phyloP scores from a whole-genome alignment of 2,797 vertebrate species.

The Protosalanx chinensis region DNA sequence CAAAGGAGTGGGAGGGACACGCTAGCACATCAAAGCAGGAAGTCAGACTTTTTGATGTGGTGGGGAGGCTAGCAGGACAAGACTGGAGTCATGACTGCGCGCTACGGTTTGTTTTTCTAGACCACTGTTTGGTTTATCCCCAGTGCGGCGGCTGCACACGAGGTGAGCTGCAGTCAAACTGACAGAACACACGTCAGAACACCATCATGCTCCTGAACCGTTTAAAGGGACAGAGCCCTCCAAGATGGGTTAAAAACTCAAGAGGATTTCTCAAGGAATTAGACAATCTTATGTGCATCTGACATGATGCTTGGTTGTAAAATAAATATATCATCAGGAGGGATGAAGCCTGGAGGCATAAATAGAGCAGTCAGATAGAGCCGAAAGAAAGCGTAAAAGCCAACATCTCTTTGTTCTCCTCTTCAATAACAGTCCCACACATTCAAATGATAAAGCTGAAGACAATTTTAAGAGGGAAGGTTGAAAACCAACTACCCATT shows the following conservation, averaged over 20 bases:
- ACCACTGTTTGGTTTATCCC: conserved; percentile 57
- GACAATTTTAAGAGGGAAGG: background rate
- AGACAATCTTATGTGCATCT: too few relatives aligned
- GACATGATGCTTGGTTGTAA: too few relatives aligned
- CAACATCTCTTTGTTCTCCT: too few relatives aligned
- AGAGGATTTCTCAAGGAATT: too few relatives aligned
- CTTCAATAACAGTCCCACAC: too few relatives aligned
- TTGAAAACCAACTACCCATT: conserved; percentile 27
- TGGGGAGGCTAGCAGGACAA: conserved; percentile 51
- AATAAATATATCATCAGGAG: too few relatives aligned
- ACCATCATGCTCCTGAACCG: background rate
- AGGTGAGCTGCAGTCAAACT: conserved; percentile 40
- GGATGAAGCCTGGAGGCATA: too few relatives aligned
- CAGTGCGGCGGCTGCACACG: conserved; percentile 26
- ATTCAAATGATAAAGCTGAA: background rate
- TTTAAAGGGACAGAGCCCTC: background rate
- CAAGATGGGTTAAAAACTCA: background rate
- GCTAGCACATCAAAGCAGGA: conserved; percentile 56
- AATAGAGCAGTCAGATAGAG: too few relatives aligned
- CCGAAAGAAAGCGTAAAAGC: too few relatives aligned
- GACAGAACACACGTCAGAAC: conserved; percentile 13
- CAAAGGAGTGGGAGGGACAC: conserved; percentile 51
- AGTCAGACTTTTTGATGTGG: conserved; percentile 40
- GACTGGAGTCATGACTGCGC: conserved; percentile 54
- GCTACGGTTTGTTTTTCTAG: conserved; percentile 58